Conservation (phyloP, 2,888 invertebrate genomes). For the Drosophila cracens region DNA sequence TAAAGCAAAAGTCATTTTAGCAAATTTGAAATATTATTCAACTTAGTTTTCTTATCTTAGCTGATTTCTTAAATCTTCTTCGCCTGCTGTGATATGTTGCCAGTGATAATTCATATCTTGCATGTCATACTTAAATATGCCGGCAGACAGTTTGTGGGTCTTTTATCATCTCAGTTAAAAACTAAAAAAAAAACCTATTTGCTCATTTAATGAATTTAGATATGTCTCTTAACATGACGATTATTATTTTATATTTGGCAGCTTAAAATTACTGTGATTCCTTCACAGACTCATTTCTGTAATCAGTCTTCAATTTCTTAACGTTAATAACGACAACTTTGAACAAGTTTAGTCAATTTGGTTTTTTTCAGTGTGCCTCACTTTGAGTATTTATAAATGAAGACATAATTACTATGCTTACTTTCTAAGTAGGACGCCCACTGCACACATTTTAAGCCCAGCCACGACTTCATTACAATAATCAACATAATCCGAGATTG, state of each 20-base stretch:
- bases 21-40: background rate
- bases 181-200: background rate
- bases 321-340: background rate
- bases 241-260: background rate
- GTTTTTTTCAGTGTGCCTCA: background rate
- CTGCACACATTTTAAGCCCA: background rate
- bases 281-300: background rate
- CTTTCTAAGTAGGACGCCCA: conserved; percentile 9
- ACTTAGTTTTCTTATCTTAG: background rate
- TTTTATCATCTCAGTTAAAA: conserved; percentile 60
- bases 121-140: conserved; percentile 83
- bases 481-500: conserved; percentile 62
- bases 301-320: background rate
- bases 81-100: conserved; percentile 79
- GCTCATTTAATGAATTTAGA: background rate
- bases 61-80: conserved; percentile 18
- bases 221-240: background rate
- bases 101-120: conserved; percentile 84
- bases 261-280: background rate
- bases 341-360: no score
- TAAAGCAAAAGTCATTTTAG: no score
- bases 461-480: conserved; percentile 67
- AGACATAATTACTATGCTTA: conserved; percentile 21
- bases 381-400: conserved; percentile 6
- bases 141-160: conserved; percentile 68